phyloP scores from a whole-genome alignment of 1,140 invertebrate genomes.

The Bombus pascuorum region DNA sequence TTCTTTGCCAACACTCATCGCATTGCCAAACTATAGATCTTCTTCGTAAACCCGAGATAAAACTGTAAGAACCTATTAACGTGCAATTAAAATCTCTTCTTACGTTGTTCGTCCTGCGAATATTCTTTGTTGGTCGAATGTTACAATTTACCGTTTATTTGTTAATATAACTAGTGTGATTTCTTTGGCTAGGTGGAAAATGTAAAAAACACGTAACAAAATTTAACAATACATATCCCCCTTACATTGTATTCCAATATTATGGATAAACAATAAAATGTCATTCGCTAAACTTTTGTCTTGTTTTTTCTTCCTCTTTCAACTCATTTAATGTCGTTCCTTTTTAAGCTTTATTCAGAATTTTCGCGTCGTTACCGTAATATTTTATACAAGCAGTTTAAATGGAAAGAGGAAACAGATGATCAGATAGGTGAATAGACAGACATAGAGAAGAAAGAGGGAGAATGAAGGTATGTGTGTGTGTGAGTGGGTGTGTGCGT shows the following conservation, averaged over 20 bases:
- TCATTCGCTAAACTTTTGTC: neutral
- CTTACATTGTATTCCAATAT: too few relatives aligned
- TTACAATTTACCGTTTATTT: too few relatives aligned
- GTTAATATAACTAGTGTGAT: too few relatives aligned
- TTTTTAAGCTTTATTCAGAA: neutral
- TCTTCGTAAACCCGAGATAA: neutral
- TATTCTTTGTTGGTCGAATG: too few relatives aligned
- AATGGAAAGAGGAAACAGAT: slow-evolving; percentile 18
- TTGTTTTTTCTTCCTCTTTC: too few relatives aligned
- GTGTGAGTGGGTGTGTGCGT: neutral
- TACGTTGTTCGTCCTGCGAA: neutral
- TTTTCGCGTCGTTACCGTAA: neutral
- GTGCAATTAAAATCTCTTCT: neutral
- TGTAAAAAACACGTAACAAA: too few relatives aligned
- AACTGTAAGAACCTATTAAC: neutral
- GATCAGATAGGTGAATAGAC: slow-evolving; percentile 7
- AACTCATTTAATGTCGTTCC: neutral
- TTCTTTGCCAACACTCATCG: slow-evolving; percentile 37
- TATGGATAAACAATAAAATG: neutral
- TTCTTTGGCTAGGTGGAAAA: too few relatives aligned
- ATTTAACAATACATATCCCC: too few relatives aligned
- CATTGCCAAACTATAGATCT: slow-evolving; percentile 24
- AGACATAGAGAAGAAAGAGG: neutral
- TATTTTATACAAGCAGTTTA: neutral
- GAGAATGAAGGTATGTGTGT: neutral